A percentile compares a stretch with the other conserved stretches of the same genome.
Evolutionary conservation across 2,888 invertebrate genomes (phyloP).

Genomic region (Plagodis pulveraria): DNA sequence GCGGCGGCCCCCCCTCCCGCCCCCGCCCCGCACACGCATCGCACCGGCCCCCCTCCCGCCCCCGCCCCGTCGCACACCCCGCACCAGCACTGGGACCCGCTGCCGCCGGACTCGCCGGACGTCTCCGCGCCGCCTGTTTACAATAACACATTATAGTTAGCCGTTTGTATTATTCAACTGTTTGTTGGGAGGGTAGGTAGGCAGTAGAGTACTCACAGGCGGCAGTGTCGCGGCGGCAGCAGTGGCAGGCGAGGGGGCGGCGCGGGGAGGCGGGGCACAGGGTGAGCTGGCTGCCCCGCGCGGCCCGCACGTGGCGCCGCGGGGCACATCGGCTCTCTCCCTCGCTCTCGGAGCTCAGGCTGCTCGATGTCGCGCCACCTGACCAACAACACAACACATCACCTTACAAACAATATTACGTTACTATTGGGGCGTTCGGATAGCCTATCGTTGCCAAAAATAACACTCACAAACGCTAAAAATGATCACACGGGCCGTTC

Average conservation of each 20-base stretch:
- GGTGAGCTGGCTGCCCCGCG: slow-evolving; percentile 67
- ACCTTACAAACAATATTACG: no score
- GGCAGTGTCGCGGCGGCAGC: slow-evolving; percentile 39
- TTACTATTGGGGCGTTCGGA: no score
- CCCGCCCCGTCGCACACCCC: slow-evolving; percentile 44
- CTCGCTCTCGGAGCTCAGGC: slow-evolving; percentile 71
- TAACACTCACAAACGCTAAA: no score
- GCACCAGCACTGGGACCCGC: slow-evolving; percentile 48
- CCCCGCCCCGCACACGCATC: slow-evolving; percentile 49
- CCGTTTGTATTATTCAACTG: not conserved
- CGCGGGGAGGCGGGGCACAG: slow-evolving; percentile 75
- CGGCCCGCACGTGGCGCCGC: slow-evolving; percentile 35
- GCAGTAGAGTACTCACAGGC: slow-evolving; percentile 21
- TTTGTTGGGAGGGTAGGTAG: not conserved
- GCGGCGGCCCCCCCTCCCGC: slow-evolving; percentile 55
- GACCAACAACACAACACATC: not conserved
- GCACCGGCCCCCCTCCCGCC: slow-evolving; percentile 43
- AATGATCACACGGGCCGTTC: no score
- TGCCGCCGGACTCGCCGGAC: slow-evolving; percentile 49
- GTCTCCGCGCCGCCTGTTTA: slow-evolving; percentile 55
- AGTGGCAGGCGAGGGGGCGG: slow-evolving; percentile 53
- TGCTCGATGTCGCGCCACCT: slow-evolving; percentile 69
- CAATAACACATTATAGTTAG: not conserved
- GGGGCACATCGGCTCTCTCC: slow-evolving; percentile 54
- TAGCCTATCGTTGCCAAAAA: no score